Conservation (phyloP, 92 coral and sea anemone genomes). For the Umimayanthus kanabou region DNA sequence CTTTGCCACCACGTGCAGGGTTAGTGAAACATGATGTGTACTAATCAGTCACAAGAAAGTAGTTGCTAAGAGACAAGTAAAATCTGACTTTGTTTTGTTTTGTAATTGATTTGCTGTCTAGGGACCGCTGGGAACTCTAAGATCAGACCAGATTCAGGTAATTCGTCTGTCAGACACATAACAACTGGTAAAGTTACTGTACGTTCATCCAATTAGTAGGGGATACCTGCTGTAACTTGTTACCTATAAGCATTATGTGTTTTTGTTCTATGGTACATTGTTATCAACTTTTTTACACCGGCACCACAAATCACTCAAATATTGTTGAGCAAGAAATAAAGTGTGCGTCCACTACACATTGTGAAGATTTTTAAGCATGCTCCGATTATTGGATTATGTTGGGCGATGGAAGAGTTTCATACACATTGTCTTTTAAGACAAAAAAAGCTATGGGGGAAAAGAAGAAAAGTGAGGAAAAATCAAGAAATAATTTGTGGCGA, state of each 20-base stretch:
- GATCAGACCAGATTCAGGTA: constrained; percentile 93
- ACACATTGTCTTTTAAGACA: too few species aligned
- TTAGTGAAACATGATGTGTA: too few species aligned
- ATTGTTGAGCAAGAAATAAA: not conserved
- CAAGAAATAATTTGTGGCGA: too few species aligned
- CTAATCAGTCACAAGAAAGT: not conserved
- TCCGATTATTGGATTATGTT: not conserved
- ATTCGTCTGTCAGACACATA: not conserved
- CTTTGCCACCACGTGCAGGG: too few species aligned
- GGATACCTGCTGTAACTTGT: not conserved
- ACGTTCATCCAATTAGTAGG: not conserved
- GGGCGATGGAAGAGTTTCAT: not conserved
- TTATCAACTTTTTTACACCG: not conserved
- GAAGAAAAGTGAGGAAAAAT: too few species aligned
- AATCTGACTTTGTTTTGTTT: not conserved
- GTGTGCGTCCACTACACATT: not conserved
- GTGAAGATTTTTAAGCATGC: not conserved
- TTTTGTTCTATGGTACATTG: too few species aligned
- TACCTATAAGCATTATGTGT: not conserved
- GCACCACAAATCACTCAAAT: too few species aligned
- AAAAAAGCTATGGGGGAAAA: too few species aligned
- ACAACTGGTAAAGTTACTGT: not conserved
- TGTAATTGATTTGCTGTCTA: not conserved
- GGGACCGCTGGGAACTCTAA: constrained; percentile 68
- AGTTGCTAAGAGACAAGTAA: not conserved